phyloP scores from a whole-genome alignment of 2,888 invertebrate genomes.

The Dioctria rufipes region DNA sequence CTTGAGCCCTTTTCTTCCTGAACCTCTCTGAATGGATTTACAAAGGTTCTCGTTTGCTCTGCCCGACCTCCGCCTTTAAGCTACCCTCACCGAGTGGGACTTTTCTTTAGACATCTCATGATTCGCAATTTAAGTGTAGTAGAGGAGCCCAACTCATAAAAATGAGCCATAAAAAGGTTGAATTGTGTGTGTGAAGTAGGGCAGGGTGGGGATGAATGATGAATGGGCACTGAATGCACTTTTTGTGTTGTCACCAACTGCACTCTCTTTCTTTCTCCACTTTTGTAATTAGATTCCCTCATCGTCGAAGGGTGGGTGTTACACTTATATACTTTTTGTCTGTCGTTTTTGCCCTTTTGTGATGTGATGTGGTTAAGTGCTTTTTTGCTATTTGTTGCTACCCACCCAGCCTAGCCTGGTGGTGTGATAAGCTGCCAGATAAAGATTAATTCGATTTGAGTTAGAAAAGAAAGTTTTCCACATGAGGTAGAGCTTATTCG shows the following conservation, averaged over 20 bases:
- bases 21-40: not conserved
- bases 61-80: not conserved
- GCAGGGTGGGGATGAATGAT: not conserved
- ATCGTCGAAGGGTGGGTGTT: not conserved
- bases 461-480: not conserved
- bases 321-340: not conserved
- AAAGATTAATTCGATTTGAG: not conserved
- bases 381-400: not conserved
- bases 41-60: not conserved
- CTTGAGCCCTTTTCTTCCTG: not conserved
- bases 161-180: not conserved
- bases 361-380: not conserved
- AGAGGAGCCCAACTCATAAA: not conserved
- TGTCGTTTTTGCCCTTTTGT: no score
- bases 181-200: not conserved
- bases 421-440: not conserved
- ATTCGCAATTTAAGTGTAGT: not conserved
- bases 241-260: not conserved
- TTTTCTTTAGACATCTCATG: not conserved
- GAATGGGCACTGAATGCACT: not conserved
- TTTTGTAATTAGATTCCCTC: not conserved
- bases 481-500: not conserved
- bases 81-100: not conserved
- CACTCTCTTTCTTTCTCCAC: not conserved
- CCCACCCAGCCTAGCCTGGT: not conserved